These are phyloP conservation scores for Cyrtodaria siliqua DNA, from an alignment of 2,888 invertebrate genomes.

Conservation along the genomic window DNA sequence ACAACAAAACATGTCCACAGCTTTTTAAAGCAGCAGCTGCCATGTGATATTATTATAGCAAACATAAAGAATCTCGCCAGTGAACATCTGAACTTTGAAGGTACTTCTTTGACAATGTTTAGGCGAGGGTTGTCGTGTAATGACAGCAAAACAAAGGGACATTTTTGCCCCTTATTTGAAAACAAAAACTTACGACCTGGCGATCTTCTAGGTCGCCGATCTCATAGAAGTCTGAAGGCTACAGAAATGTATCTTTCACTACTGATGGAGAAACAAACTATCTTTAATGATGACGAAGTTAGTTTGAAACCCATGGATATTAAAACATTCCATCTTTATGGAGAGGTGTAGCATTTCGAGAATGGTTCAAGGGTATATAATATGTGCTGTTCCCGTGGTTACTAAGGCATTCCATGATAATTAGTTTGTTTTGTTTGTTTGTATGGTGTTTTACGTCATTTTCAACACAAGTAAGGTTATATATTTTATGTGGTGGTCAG, in stretches of 20 bases:
- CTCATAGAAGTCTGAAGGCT: conserved; percentile 2
- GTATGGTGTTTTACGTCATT: too few species aligned
- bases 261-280: conserved; percentile 26
- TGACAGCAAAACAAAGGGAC: background rate
- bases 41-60: conserved; percentile 55
- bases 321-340: conserved; percentile 48
- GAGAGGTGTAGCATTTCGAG: too few species aligned
- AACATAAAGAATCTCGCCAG: conserved; percentile 57
- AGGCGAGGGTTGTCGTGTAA: conserved; percentile 39
- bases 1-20: conserved; percentile 11
- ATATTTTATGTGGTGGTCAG: too few species aligned
- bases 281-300: conserved; percentile 12
- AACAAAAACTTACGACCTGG: conserved; percentile 28
- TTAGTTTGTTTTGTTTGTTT: too few species aligned
- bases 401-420: too few species aligned
- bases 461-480: too few species aligned
- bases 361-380: too few species aligned
- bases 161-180: conserved; percentile 40
- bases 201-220: conserved; percentile 13
- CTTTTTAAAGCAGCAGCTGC: conserved; percentile 31
- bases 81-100: conserved; percentile 28
- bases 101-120: conserved; percentile 52
- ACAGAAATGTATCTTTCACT: conserved; percentile 55
- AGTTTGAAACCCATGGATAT: conserved; percentile 53
- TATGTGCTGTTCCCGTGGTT: too few species aligned